Evolutionary conservation across 1,140 invertebrate genomes (phyloP).

Genomic region (Cecropterus lyciades): DNA sequence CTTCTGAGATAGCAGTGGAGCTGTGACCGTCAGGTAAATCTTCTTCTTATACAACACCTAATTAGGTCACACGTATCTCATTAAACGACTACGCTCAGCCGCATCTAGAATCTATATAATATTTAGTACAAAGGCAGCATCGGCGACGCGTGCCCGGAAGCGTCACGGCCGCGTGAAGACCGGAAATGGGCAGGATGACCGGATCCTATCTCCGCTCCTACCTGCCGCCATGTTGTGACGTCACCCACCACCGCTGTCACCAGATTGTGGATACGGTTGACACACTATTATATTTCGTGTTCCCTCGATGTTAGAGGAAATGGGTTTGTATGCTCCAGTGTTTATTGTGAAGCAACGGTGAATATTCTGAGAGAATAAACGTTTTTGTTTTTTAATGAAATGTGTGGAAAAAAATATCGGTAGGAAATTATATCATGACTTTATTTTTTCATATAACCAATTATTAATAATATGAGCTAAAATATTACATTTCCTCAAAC

Average conservation of each 20-base stretch:
- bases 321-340: slow-evolving; percentile 29
- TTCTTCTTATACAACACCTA: too few species aligned
- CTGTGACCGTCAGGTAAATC: too few species aligned
- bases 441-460: too few species aligned
- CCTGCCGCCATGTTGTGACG: slow-evolving; percentile 80
- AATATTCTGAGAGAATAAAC: background rate
- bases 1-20: too few species aligned
- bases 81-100: background rate
- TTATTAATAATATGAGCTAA: too few species aligned
- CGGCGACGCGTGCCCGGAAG: slow-evolving; percentile 81
- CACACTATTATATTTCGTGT: slow-evolving; percentile 42
- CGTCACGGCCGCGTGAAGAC: slow-evolving; percentile 84
- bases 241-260: slow-evolving; percentile 68
- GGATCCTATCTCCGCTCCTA: slow-evolving; percentile 82
- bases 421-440: too few species aligned
- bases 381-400: background rate
- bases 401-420: too few species aligned
- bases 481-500: too few species aligned
- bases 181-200: slow-evolving; percentile 84
- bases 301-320: slow-evolving; percentile 25
- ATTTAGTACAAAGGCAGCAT: slow-evolving; percentile 46
- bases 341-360: background rate
- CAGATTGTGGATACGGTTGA: slow-evolving; percentile 69
- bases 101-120: slow-evolving; percentile 31
- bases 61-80: background rate